Conservation (phyloP, 1,140 invertebrate genomes). For the Dendrolimus punctatus region DNA sequence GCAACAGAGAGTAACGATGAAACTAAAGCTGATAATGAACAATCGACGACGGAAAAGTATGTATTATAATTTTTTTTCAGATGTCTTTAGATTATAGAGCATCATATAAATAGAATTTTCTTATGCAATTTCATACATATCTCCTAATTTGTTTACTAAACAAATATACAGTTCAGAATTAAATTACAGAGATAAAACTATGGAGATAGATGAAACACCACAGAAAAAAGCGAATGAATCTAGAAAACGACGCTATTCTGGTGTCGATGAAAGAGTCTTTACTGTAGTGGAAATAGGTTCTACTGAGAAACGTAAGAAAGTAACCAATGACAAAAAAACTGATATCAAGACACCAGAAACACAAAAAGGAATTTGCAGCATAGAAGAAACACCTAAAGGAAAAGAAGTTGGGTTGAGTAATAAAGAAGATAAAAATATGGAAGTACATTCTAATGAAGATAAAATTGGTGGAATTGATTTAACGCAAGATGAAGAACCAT, state of each 20-base stretch:
- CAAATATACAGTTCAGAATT: no score
- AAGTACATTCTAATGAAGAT: slow-evolving; percentile 4
- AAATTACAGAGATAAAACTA: slow-evolving; percentile 26
- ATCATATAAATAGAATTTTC: no score
- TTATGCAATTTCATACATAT: no score
- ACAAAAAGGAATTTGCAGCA: slow-evolving; percentile 11
- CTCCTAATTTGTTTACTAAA: no score
- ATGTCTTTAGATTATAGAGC: neutral
- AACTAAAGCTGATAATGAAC: slow-evolving; percentile 32
- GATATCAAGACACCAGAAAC: slow-evolving; percentile 12
- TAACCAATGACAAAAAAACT: slow-evolving; percentile 16
- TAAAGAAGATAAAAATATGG: slow-evolving; percentile 5
- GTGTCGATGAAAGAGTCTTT: slow-evolving; percentile 46
- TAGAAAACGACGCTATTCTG: slow-evolving; percentile 47
- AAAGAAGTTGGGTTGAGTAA: slow-evolving; percentile 5
- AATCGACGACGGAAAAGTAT: slow-evolving; percentile 33
- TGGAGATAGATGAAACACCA: slow-evolving; percentile 21
- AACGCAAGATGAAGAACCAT: slow-evolving; percentile 13
- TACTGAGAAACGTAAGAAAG: slow-evolving; percentile 34
- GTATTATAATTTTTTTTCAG: slow-evolving; percentile 4
- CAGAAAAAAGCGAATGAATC: slow-evolving; percentile 21
- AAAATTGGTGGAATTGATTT: neutral
- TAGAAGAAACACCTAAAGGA: slow-evolving; percentile 6
- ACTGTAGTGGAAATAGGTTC: slow-evolving; percentile 30
- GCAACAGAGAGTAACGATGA: slow-evolving; percentile 25